Base-by-base conservation (phyloP, 2,797 vertebrate genomes). In the Acrossocheilus fasciatus region DNA sequence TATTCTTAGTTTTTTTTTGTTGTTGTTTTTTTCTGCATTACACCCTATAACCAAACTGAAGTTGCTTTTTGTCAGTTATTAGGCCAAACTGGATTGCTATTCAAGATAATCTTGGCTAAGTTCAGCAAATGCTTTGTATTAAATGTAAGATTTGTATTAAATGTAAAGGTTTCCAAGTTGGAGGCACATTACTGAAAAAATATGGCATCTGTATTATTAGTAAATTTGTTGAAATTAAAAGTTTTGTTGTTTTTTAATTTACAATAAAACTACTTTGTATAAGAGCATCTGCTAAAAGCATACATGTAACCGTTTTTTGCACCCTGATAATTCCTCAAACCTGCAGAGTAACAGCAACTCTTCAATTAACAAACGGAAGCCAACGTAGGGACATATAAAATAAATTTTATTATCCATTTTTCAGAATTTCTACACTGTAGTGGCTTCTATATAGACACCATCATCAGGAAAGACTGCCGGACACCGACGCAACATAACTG, bases 381-480 rank as follows among this genome's bases (percentile, higher is more conserved):
- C 77, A 81, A 81, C 9, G 11, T 92, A 92, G 89, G 93, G 93
- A 93, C 93, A 94, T 94, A 94, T 92, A 94, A 94, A 94, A 94
- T 94, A 92, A 88, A 93, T 91, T 94, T 94, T 94, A 94, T 94
- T 94, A 89, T 94, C 90, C 91, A 78, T 92, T 91, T 92, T 87
- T 86, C 89, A 90, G 89, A 86, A 89, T 92, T 92, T 91, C 93
- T 93, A 92, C 91, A 92, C 70, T 87, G 92, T 89, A 89, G 90
- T 82, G 91, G 93, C 92, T 87, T 90, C 91, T 89, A 92, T 80
- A 73, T 90, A 92, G 91, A 93, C 91, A 87, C 84, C 70, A 80
- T 92, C 88, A 91, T 89, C 82, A 52, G 57, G 91, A 92, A 90
- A 91, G 91, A 89, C 89, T 41, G 92, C 85, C 57, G 17, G 89